Evolutionary conservation across 2,797 vertebrate species (phyloP).

Genomic region (Acrocephalus scirpaceus): DNA sequence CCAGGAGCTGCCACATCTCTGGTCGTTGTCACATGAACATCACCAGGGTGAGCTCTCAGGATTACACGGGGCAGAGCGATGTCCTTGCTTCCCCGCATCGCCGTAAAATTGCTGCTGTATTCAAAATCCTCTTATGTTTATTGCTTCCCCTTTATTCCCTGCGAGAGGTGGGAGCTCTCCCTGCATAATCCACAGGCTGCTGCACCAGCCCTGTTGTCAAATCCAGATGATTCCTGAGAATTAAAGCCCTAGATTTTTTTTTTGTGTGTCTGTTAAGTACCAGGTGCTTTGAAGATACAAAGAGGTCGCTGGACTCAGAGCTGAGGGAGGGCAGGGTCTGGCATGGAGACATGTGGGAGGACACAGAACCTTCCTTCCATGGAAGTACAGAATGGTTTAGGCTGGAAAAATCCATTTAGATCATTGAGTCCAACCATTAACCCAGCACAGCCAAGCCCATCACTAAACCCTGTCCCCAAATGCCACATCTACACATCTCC

Average conservation of each 20-base stretch:
- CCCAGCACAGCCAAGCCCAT: not conserved
- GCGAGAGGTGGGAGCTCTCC: not conserved
- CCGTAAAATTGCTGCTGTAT: not conserved
- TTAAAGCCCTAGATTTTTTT: conserved; percentile 2
- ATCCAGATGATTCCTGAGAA: conserved; percentile 17
- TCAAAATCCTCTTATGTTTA: conserved; percentile 56
- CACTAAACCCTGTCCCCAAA: not conserved
- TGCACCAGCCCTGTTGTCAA: not conserved
- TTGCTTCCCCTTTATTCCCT: conserved; percentile 21
- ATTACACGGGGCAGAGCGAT: not conserved
- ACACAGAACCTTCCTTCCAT: accelerated
- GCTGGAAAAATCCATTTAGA: not conserved
- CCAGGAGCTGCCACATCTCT: not conserved
- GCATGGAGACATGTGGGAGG: accelerated
- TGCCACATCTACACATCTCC: not conserved
- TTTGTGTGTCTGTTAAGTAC: not conserved
- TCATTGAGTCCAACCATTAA: not conserved
- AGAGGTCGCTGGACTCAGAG: not conserved
- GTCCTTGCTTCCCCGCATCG: not conserved
- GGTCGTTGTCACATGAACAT: accelerated
- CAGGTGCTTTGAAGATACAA: not conserved
- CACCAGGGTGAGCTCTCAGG: not conserved
- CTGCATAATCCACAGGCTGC: not conserved
- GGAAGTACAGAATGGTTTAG: not conserved
- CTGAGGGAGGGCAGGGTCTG: not conserved